phyloP scores from a whole-genome alignment of 2,113 vertebrate genomes.

The Prochilodus magdalenae region DNA sequence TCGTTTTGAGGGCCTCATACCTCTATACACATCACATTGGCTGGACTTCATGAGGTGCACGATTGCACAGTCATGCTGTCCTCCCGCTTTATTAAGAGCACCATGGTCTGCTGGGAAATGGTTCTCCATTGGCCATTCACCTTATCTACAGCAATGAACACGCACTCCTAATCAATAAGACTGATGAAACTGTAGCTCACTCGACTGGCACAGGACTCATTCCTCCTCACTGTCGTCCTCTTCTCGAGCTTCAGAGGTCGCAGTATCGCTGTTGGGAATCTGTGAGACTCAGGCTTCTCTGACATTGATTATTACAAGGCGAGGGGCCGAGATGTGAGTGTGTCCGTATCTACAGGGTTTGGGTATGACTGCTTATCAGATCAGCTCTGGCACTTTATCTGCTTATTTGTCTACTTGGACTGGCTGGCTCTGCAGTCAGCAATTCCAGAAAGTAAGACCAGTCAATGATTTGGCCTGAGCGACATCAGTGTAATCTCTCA shows the following conservation, averaged over 20 bases:
- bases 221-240: conserved; percentile 15
- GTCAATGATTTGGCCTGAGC: neutral
- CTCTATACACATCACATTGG: neutral
- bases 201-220: conserved; percentile 18
- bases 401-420: neutral
- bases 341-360: neutral
- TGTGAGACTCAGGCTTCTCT: conserved; percentile 35
- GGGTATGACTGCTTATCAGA: conserved; percentile 24
- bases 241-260: conserved; percentile 8
- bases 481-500: neutral
- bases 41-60: neutral
- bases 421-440: neutral
- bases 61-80: neutral
- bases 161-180: conserved; percentile 34
- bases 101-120: conserved; percentile 19
- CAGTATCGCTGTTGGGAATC: conserved; percentile 43
- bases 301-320: conserved; percentile 6
- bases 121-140: conserved; percentile 9
- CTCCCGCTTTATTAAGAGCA: conserved; percentile 14
- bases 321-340: neutral
- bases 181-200: conserved; percentile 38
- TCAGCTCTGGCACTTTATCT: conserved; percentile 5
- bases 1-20: neutral
- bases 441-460: neutral
- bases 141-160: conserved; percentile 24